These are phyloP conservation scores for Trachops cirrhosus DNA, from an alignment of 2,797 vertebrate species.

Conservation along the genomic window DNA sequence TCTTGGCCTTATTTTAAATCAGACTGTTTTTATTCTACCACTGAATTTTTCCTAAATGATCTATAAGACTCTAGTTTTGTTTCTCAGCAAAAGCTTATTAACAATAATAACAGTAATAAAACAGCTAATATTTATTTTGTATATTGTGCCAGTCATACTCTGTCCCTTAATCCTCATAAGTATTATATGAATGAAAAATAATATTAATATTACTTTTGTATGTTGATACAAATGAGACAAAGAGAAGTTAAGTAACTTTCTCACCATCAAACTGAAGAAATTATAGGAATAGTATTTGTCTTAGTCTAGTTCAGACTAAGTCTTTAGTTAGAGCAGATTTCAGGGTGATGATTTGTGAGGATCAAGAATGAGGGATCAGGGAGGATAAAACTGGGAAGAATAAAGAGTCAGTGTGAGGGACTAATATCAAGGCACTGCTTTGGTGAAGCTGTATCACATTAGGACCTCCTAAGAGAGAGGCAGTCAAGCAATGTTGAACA, in stretches of 20 bases:
- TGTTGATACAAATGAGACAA: neutral
- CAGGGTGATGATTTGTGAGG: neutral
- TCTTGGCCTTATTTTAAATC: slow-evolving; percentile 39
- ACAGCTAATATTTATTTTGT: slow-evolving; percentile 17
- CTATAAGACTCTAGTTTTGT: neutral
- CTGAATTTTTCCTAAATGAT: slow-evolving; percentile 16
- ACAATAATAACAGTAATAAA: neutral
- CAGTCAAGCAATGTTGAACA: neutral
- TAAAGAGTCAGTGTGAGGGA: neutral
- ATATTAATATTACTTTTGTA: neutral
- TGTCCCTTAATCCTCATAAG: neutral
- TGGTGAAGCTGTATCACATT: neutral
- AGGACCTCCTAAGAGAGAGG: neutral
- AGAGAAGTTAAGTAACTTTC: neutral
- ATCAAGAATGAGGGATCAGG: neutral
- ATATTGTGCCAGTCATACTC: neutral
- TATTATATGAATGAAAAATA: neutral
- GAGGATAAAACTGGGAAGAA: neutral
- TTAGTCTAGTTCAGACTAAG: neutral
- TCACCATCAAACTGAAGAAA: neutral
- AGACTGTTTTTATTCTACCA: neutral
- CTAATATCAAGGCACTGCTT: neutral
- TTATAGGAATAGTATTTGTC: neutral
- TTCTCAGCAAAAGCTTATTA: neutral
- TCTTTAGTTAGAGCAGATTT: neutral